These are phyloP conservation scores for Chrysina gloriosa DNA, from an alignment of 2,888 invertebrate genomes.

Conservation along the genomic window DNA sequence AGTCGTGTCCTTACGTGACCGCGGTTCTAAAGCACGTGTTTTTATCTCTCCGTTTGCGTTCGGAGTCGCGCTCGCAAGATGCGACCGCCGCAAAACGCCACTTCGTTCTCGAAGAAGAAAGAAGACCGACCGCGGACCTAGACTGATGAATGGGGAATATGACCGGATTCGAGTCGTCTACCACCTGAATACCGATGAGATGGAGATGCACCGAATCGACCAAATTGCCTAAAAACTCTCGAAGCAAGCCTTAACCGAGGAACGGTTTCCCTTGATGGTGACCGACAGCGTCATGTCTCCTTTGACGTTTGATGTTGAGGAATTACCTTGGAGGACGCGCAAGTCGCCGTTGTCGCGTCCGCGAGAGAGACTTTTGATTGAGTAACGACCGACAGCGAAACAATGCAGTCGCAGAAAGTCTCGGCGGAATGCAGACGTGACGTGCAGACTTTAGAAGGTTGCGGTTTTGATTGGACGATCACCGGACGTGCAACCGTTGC, in stretches of 20 bases:
- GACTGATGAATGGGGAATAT: constrained; percentile 59
- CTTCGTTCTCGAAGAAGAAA: not conserved
- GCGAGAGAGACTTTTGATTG: constrained; percentile 57
- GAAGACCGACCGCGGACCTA: constrained; percentile 48
- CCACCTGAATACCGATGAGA: constrained; percentile 57
- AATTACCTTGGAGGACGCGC: constrained; percentile 49
- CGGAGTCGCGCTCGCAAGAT: constrained; percentile 11
- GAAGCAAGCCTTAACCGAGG: not conserved
- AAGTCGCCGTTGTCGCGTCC: constrained; percentile 24
- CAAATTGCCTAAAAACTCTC: constrained; percentile 22
- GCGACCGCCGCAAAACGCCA: not conserved
- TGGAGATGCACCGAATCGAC: constrained; percentile 43
- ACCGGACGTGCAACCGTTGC: constrained; percentile 25
- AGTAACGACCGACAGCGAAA: constrained; percentile 63
- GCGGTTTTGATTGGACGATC: constrained; percentile 46
- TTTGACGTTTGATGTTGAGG: constrained; percentile 50
- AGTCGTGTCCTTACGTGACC: constrained; percentile 62
- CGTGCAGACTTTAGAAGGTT: constrained; percentile 51
- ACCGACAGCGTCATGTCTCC: constrained; percentile 51
- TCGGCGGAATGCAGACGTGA: constrained; percentile 59
- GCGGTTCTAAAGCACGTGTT: constrained; percentile 60
- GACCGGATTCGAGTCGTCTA: constrained; percentile 53
- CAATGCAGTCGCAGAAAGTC: constrained; percentile 57
- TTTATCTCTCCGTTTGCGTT: constrained; percentile 51
- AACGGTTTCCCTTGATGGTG: constrained; percentile 1